Evolutionary conservation across 2,113 vertebrate genomes (phyloP).

Genomic region (Brienomyrus longianalis): DNA sequence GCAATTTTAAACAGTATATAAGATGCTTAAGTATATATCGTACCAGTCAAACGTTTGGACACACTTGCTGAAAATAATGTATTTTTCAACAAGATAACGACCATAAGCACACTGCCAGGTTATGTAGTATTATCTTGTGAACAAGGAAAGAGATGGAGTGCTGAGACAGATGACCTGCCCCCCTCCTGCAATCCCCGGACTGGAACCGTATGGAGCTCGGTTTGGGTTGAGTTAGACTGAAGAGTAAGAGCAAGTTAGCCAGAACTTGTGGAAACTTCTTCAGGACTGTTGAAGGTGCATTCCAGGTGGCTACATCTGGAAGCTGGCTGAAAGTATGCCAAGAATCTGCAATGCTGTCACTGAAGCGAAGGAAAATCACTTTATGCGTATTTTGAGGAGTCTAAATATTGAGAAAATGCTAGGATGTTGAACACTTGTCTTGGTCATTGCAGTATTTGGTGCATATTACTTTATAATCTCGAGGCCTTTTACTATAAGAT

Average conservation of each 20-base stretch:
- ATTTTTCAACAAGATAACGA: background rate
- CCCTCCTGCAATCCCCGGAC: background rate
- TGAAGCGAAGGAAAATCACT: background rate
- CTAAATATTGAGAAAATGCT: background rate
- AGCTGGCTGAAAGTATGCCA: background rate
- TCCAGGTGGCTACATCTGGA: background rate
- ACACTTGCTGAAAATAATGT: background rate
- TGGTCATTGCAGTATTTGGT: background rate
- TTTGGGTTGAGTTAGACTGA: background rate
- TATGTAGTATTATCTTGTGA: background rate
- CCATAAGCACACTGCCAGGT: background rate
- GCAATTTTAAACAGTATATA: background rate
- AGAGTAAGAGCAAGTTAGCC: background rate
- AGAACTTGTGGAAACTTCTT: background rate
- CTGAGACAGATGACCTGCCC: background rate
- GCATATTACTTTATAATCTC: background rate
- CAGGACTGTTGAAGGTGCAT: background rate
- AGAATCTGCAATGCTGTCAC: background rate
- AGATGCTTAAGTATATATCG: background rate
- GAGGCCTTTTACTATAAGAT: background rate
- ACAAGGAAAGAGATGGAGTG: background rate
- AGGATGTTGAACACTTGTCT: background rate
- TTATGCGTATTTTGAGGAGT: background rate
- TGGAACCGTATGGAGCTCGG: background rate
- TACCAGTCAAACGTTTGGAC: background rate